Percentiles rank a stretch among this genome's conserved stretches.
phyloP scores from a whole-genome alignment of 2,797 vertebrate species.

The Bradypus variegatus region DNA sequence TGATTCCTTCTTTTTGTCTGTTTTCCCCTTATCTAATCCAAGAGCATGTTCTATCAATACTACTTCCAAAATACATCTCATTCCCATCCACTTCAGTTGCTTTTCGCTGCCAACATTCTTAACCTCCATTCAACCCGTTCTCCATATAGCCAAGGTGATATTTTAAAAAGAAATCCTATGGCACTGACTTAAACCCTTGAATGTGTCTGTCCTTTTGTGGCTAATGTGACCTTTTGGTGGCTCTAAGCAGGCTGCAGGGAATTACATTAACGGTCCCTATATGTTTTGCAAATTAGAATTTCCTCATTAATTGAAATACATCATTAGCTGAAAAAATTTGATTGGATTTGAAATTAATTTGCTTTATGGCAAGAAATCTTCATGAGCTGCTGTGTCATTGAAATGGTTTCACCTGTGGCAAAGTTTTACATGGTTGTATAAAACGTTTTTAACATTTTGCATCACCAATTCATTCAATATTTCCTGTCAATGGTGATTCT shows the following conservation, averaged over 20 bases:
- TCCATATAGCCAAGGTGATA: neutral
- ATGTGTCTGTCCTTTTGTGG: neutral
- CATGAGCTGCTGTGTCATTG: neutral
- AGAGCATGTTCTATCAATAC: neutral
- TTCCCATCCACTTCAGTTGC: neutral
- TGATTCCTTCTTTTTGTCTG: neutral
- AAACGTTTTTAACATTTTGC: neutral
- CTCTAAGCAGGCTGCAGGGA: neutral
- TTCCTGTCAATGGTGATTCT: neutral
- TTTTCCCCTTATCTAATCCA: neutral
- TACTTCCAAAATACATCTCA: neutral
- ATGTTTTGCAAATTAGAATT: neutral
- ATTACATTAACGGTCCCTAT: neutral
- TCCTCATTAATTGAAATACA: neutral
- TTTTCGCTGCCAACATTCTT: conserved; percentile 11
- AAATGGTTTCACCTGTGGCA: neutral
- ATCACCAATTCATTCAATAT: neutral
- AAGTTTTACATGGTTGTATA: neutral
- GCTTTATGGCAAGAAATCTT: neutral
- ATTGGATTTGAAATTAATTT: neutral
- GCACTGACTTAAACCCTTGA: neutral
- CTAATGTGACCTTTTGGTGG: neutral
- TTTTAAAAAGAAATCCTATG: neutral
- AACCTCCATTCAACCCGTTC: neutral
- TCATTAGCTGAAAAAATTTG: neutral